Evolutionary conservation across 2,113 vertebrate genomes (phyloP).

Genomic region (Rhodinocichla rosea): DNA sequence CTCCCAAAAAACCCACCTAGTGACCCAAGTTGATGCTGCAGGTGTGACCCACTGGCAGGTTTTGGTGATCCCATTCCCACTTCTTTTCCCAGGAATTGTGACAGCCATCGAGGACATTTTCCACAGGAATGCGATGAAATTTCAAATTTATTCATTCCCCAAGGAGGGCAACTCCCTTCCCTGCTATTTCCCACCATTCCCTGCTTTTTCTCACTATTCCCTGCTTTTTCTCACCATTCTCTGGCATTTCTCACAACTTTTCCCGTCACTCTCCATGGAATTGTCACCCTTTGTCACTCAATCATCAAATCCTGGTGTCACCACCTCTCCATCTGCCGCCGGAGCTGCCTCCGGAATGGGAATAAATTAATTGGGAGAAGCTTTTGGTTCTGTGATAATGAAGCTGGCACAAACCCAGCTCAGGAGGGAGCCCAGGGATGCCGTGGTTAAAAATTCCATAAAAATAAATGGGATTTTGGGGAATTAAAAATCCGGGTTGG

Average conservation of each 20-base stretch:
- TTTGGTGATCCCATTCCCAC: background rate
- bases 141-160: background rate
- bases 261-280: background rate
- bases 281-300: background rate
- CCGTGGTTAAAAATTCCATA: background rate
- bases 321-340: slow-evolving; percentile 24
- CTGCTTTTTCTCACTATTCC: background rate
- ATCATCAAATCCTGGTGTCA: background rate
- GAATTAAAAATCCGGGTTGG: background rate
- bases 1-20: background rate
- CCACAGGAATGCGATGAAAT: background rate
- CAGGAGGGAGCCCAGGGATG: background rate
- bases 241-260: background rate
- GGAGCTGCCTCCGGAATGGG: background rate
- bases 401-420: background rate
- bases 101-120: background rate
- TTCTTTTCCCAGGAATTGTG: background rate
- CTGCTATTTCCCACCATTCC: background rate
- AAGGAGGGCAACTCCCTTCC: background rate
- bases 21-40: fast-evolving
- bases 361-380: slow-evolving; percentile 33
- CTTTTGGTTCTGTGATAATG: slow-evolving; percentile 5
- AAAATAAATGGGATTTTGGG: background rate
- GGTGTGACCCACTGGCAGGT: fast-evolving
- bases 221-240: background rate